These are phyloP conservation scores for Littorina saxatilis DNA, from an alignment of 1,140 invertebrate species.

Conservation along the genomic window DNA sequence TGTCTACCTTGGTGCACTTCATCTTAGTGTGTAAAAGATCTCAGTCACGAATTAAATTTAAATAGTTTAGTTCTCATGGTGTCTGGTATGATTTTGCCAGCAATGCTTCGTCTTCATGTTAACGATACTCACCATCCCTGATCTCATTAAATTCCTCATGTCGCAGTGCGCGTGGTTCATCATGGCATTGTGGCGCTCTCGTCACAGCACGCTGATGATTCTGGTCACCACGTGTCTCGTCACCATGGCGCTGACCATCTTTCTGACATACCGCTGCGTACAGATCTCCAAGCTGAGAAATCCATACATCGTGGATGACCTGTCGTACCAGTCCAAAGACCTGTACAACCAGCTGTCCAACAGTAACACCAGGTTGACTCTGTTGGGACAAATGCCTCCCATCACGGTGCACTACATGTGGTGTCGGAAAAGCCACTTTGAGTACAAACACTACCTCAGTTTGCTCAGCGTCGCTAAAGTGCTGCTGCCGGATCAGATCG, in stretches of 20 bases:
- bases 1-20: too few species aligned
- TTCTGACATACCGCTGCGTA: conserved; percentile 39
- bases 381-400: conserved; percentile 10
- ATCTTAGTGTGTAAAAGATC: too few species aligned
- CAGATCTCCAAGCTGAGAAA: conserved; percentile 30
- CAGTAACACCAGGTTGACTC: background rate
- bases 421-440: conserved; percentile 39
- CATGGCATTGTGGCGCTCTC: background rate
- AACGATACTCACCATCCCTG: background rate
- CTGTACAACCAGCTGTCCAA: conserved; percentile 21
- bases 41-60: too few species aligned
- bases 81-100: too few species aligned
- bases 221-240: conserved; percentile 14
- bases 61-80: too few species aligned
- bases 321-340: conserved; percentile 6
- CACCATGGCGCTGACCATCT: conserved; percentile 37
- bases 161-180: background rate
- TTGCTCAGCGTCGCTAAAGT: conserved; percentile 34
- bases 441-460: conserved; percentile 41
- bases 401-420: conserved; percentile 43
- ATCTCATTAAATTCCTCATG: background rate
- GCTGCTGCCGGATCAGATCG: conserved; percentile 34
- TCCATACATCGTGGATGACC: conserved; percentile 34
- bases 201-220: background rate
- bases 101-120: background rate